These are phyloP conservation scores for Uria lomvia DNA, from an alignment of 2,113 vertebrate species.

Conservation along the genomic window DNA sequence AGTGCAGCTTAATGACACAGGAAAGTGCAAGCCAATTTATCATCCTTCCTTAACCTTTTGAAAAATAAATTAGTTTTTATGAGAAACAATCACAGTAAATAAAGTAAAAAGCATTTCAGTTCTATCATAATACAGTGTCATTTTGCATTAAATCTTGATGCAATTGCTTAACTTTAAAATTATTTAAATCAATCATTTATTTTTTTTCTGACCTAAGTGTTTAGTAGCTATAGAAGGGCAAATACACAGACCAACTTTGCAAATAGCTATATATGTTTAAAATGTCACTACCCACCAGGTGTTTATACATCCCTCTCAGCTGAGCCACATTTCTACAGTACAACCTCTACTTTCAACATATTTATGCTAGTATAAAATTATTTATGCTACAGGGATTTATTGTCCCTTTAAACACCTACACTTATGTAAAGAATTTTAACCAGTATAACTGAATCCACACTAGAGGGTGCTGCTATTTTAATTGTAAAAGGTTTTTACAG, in stretches of 20 bases:
- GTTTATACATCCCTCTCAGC: neutral
- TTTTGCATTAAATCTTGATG: neutral
- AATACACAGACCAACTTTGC: neutral
- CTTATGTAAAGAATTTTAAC: neutral
- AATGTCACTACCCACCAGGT: neutral
- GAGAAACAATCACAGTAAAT: conserved; percentile 47
- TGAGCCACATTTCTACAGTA: neutral
- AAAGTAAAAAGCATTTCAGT: conserved; percentile 39
- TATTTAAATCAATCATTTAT: neutral
- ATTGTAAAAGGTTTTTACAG: neutral
- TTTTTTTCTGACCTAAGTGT: neutral
- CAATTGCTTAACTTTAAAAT: neutral
- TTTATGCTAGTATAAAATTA: neutral
- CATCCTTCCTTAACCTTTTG: conserved; percentile 72
- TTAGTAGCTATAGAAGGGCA: neutral
- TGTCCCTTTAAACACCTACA: neutral
- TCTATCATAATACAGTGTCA: neutral
- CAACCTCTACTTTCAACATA: neutral
- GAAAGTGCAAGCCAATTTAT: conserved; percentile 81
- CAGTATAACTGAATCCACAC: neutral
- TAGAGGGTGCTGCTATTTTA: conserved; percentile 47
- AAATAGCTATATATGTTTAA: neutral
- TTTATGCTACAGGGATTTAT: neutral
- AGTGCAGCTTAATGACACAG: conserved; percentile 80
- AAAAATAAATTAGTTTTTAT: conserved; percentile 56